These are phyloP conservation scores for Rhingia rostrata DNA, from an alignment of 2,888 invertebrate species.

Conservation along the genomic window DNA sequence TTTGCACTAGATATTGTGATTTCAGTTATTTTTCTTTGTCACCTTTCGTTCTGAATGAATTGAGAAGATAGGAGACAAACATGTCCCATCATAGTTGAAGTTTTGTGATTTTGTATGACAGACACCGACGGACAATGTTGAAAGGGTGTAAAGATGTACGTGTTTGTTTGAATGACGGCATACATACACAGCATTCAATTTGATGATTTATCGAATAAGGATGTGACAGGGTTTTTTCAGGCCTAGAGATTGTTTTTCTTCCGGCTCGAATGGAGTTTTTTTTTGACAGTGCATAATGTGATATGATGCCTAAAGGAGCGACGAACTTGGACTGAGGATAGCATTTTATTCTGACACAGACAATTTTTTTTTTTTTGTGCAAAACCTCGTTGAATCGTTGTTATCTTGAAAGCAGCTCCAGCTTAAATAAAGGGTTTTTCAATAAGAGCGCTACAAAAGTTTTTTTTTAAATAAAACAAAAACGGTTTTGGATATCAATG, in stretches of 20 bases:
- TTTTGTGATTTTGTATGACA: slow-evolving; percentile 60
- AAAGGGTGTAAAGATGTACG: slow-evolving; percentile 1
- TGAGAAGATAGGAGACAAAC: slow-evolving; percentile 26
- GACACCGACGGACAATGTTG: slow-evolving; percentile 12
- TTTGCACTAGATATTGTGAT: slow-evolving; percentile 60
- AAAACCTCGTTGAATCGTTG: no score
- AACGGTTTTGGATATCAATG: no score
- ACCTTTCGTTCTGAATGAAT: slow-evolving; percentile 14
- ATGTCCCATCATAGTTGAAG: slow-evolving; percentile 50
- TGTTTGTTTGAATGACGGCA: slow-evolving; percentile 53
- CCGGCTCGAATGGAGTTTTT: background rate
- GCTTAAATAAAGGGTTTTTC: no score
- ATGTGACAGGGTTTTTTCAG: slow-evolving; percentile 69
- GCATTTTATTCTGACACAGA: no score
- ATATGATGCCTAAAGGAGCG: slow-evolving; percentile 34
- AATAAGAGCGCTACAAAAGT: no score
- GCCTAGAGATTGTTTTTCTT: slow-evolving; percentile 20
- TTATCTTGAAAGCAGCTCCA: no score
- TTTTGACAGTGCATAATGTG: background rate
- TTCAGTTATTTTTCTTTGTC: slow-evolving; percentile 15
- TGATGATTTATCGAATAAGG: slow-evolving; percentile 72
- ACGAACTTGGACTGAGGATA: slow-evolving; percentile 29
- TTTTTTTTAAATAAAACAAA: no score
- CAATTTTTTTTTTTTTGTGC: no score
- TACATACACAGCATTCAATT: slow-evolving; percentile 62